Evolutionary conservation across 2,888 invertebrate genomes (phyloP).

Genomic region (Dexiosoma caninum): DNA sequence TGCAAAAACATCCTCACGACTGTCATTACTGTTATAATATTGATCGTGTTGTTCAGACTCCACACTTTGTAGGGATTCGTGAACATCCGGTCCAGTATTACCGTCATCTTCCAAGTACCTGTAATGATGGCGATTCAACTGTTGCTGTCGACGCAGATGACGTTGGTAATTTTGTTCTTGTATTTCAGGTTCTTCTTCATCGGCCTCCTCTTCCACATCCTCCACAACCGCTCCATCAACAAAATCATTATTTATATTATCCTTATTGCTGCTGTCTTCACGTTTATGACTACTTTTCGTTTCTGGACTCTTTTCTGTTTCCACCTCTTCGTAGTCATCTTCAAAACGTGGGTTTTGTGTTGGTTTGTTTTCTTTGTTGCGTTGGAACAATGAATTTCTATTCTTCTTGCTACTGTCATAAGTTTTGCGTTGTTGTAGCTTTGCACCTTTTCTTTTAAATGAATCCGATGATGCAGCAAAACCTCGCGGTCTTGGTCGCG

Average conservation of each 20-base stretch:
- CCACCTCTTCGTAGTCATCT: conserved; percentile 34
- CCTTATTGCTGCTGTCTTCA: conserved; percentile 13
- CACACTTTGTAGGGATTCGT: conserved; percentile 81
- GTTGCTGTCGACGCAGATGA: conserved; percentile 32
- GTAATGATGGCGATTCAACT: conserved; percentile 43
- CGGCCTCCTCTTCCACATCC: conserved; percentile 30
- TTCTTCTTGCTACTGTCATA: conserved; percentile 63
- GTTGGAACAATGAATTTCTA: conserved; percentile 17
- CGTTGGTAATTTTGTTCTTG: conserved; percentile 9
- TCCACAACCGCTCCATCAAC: conserved; percentile 38
- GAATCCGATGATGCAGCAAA: conserved; percentile 66
- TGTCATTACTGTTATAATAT: conserved; percentile 77
- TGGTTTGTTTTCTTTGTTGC: conserved; percentile 8
- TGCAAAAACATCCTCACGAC: conserved; percentile 76
- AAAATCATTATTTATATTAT: conserved; percentile 18
- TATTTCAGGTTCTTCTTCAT: conserved; percentile 28
- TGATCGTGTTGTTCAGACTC: conserved; percentile 85
- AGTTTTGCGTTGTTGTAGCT: conserved; percentile 45
- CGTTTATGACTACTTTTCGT: conserved; percentile 27
- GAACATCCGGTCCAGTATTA: conserved; percentile 71
- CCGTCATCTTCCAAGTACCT: conserved; percentile 59
- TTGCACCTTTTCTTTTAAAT: conserved; percentile 53
- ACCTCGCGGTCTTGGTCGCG: conserved; percentile 70
- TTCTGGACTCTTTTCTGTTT: neutral
- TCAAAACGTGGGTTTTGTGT: conserved; percentile 14